These are phyloP conservation scores for Merops nubicus DNA, from an alignment of 2,113 vertebrate genomes.

Conservation along the genomic window DNA sequence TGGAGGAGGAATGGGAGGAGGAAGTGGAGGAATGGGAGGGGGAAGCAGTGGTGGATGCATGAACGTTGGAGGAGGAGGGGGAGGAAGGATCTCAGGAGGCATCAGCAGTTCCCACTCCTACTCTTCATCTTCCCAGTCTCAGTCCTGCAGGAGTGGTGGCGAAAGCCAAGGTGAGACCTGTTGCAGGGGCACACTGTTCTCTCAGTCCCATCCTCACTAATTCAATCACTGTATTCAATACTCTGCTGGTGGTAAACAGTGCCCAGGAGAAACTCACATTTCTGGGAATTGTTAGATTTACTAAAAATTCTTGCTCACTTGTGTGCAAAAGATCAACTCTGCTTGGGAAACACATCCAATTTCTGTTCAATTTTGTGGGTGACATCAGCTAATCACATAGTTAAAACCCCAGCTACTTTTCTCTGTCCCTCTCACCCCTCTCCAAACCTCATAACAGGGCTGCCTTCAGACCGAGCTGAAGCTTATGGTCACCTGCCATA, in stretches of 20 bases:
- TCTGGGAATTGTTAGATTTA: neutral
- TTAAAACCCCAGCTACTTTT: neutral
- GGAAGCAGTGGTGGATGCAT: neutral
- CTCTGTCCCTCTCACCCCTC: neutral
- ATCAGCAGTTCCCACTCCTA: slow-evolving; percentile 60
- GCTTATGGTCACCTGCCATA: neutral
- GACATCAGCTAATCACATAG: neutral
- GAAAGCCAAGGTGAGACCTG: slow-evolving; percentile 60
- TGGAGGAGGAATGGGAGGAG: neutral
- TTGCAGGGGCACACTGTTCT: neutral
- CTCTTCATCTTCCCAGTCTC: slow-evolving; percentile 62
- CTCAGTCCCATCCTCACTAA: neutral
- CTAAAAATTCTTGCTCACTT: neutral
- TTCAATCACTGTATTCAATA: neutral
- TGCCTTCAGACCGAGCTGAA: neutral
- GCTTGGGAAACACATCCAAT: neutral
- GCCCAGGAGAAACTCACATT: neutral
- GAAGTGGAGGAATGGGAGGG: neutral
- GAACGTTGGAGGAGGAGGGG: neutral
- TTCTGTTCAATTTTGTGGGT: neutral
- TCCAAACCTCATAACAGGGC: neutral
- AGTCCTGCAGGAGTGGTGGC: slow-evolving; percentile 27
- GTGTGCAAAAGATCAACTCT: neutral
- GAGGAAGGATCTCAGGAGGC: slow-evolving; percentile 49
- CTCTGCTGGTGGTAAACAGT: neutral